These are phyloP conservation scores for Brachyopa scutellaris DNA, from an alignment of 2,888 invertebrate genomes.

Conservation along the genomic window DNA sequence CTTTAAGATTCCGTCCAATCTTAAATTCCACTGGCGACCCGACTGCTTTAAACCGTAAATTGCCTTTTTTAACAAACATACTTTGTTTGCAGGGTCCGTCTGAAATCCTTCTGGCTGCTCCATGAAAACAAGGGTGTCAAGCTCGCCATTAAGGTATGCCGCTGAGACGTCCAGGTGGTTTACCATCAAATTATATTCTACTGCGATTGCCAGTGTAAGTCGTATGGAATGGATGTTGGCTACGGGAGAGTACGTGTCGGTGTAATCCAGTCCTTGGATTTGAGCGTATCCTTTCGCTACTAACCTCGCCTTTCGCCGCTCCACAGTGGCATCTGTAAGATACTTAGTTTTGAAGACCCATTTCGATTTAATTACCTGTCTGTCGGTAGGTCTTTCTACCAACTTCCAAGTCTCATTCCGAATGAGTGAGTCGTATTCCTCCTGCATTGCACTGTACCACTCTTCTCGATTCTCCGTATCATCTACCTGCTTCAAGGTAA, in stretches of 20 bases:
- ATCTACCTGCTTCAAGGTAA: slow-evolving; percentile 7
- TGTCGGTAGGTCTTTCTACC: slow-evolving; percentile 15
- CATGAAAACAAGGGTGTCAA: slow-evolving; percentile 23
- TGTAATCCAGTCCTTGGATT: slow-evolving; percentile 21
- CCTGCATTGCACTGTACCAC: slow-evolving; percentile 19
- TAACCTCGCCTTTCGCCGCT: no score
- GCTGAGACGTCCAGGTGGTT: slow-evolving; percentile 5
- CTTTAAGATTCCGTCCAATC: no score
- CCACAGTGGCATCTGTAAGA: slow-evolving; percentile 7
- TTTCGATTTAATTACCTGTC: slow-evolving; percentile 31
- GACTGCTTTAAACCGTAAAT: slow-evolving; percentile 34
- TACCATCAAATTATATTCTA: not conserved
- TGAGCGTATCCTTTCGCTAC: slow-evolving; percentile 12
- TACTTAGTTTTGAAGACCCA: slow-evolving; percentile 47
- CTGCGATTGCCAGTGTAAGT: not conserved
- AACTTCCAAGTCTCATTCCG: slow-evolving; percentile 24
- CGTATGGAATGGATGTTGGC: slow-evolving; percentile 11
- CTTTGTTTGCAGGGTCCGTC: slow-evolving; percentile 5
- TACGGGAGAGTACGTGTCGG: not conserved
- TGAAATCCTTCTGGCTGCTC: slow-evolving; percentile 25
- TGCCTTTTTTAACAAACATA: slow-evolving; percentile 15
- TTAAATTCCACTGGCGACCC: no score
- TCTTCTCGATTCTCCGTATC: slow-evolving; percentile 1
- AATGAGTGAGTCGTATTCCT: slow-evolving; percentile 33
- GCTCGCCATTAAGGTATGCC: no score